Evolutionary conservation across 2,113 vertebrate species (phyloP).

Genomic region (Muntiacus reevesi): DNA sequence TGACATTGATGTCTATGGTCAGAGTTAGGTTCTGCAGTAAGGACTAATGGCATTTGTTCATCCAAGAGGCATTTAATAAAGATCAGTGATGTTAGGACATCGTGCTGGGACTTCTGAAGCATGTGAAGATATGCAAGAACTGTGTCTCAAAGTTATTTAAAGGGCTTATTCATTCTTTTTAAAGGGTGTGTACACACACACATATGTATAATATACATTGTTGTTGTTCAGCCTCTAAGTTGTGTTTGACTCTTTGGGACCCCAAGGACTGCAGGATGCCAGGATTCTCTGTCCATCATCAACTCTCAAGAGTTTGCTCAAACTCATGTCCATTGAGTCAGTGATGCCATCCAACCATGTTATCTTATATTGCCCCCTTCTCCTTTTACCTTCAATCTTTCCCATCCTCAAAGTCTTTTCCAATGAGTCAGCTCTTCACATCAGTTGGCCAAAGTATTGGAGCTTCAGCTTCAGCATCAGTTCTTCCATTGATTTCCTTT

Average conservation of each 20-base stretch:
- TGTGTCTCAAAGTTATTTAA: background rate
- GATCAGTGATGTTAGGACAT: background rate
- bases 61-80: background rate
- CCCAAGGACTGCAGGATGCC: background rate
- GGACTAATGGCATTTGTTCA: background rate
- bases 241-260: background rate
- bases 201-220: background rate
- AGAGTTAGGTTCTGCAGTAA: background rate
- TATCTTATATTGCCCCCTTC: background rate
- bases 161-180: background rate
- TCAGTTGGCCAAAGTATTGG: background rate
- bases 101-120: background rate
- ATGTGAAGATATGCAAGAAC: background rate
- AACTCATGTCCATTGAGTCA: background rate
- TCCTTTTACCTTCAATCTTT: background rate
- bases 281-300: background rate
- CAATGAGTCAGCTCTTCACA: background rate
- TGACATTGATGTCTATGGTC: background rate
- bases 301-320: background rate
- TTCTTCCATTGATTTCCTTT: background rate
- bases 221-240: background rate
- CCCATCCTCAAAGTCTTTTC: background rate
- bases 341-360: background rate
- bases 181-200: background rate
- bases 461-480: background rate